Base-by-base conservation (phyloP, 2,888 invertebrate species). In the Platerodrilus igneus region DNA sequence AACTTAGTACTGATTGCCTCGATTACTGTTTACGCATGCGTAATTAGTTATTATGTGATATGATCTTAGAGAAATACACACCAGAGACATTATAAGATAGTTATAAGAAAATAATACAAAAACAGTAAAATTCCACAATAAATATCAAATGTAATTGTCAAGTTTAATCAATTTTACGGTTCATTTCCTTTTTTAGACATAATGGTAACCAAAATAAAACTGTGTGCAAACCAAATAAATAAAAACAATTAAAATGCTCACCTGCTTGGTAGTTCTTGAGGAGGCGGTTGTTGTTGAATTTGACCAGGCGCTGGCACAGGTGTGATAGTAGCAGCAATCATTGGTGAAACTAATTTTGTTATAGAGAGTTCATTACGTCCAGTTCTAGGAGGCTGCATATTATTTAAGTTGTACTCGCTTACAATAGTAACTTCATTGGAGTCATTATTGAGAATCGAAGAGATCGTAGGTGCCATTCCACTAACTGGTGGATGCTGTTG, bases 251-350 rank as follows among this genome's bases (percentile, higher is more conserved):
- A 16, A 13, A 20, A 37, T n/a, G n/a, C 29, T 13, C 19, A 28
- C 43, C 43, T 53, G 48, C 31, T 55, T 47, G 26, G 48, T 45
- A 44, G 54, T 14, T 35, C 53, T 40, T 18, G 51, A 20, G 14
- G 53, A 45, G 21, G 50, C 41, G 37, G 49, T 27, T 16, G 54
- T 51, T 21, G 51, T 41, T 37, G 58, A 52, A 54, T 50, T 5
- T 41, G 41, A 20, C 52, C 50, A 13, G 55, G 56, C 9, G 71
- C 70, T 10, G 75, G 72, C 38, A 75, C 79, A 0, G 81, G 80
- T 7, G 81, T 81, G 33, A 86, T 81, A 15, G 81, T 80, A 28
- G 83, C 82, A 50, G 79, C 74, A 17, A 80, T 77, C 25, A 76
- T 69, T n/a, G 77, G 76, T 56, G 68, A 57, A n/a, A 63, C 64